A percentile compares a stretch with the other conserved stretches of the same genome.
Evolutionary conservation across 2,113 vertebrate species (phyloP).

Genomic region (Myotis yumanensis): DNA sequence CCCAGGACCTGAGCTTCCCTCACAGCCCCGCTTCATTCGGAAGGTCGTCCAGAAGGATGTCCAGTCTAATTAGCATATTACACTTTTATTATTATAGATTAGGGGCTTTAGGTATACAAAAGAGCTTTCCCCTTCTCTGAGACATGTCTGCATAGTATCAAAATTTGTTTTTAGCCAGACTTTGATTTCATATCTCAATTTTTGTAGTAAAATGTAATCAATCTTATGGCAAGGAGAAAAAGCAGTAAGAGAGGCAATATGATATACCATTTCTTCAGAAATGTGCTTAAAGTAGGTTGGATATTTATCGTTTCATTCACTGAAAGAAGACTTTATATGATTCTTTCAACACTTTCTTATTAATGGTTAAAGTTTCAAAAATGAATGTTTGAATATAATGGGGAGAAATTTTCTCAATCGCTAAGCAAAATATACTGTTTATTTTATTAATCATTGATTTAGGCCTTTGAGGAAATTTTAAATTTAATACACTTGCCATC

Average conservation of each 20-base stretch:
- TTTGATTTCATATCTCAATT: neutral
- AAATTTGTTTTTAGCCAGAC: neutral
- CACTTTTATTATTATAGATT: neutral
- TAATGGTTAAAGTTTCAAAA: neutral
- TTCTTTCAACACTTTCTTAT: neutral
- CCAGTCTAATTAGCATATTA: no score
- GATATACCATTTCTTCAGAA: neutral
- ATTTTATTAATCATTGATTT: constrained; percentile 35
- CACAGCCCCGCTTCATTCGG: no score
- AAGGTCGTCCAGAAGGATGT: no score
- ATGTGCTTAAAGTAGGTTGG: neutral
- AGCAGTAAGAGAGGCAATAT: neutral
- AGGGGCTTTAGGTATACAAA: neutral
- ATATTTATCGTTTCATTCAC: neutral
- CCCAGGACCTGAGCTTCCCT: no score
- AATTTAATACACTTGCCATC: neutral
- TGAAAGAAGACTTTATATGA: neutral
- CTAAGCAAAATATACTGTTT: constrained; percentile 11
- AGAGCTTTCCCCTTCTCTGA: neutral
- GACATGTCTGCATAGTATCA: neutral
- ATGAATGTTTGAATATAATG: neutral
- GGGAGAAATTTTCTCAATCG: constrained; percentile 1
- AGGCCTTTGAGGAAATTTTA: neutral
- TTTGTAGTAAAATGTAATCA: constrained; percentile 33
- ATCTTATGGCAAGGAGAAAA: constrained; percentile 9